Percentiles rank a stretch among this genome's conserved stretches.
These are phyloP conservation scores for Caenorhabditis uteleia DNA, from an alignment of 2,888 invertebrate genomes.

Conservation along the genomic window DNA sequence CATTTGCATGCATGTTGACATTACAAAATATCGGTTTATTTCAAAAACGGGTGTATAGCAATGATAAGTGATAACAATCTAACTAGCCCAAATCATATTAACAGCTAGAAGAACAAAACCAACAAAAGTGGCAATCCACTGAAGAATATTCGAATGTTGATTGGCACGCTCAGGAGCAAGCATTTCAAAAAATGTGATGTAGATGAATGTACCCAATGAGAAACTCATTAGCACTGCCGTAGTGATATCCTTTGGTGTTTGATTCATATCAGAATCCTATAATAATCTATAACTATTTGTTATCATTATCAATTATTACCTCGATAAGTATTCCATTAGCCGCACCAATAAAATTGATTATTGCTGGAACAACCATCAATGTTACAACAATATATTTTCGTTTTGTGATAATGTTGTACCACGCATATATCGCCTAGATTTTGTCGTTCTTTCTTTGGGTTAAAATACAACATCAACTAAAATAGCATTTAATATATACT, in stretches of 20 bases:
- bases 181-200: constrained; percentile 63
- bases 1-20: no score
- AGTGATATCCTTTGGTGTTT: constrained; percentile 47
- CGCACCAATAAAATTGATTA: constrained; percentile 52
- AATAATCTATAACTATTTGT: constrained; percentile 2
- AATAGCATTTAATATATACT: no score
- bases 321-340: constrained; percentile 58
- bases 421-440: no score
- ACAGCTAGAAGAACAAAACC: constrained; percentile 54
- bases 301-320: no score
- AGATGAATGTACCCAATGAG: constrained; percentile 60
- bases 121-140: constrained; percentile 50
- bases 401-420: no score
- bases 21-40: no score
- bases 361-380: constrained; percentile 43
- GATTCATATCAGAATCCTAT: constrained; percentile 47
- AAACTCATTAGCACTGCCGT: constrained; percentile 53
- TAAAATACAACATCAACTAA: no score
- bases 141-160: constrained; percentile 52
- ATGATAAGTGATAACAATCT: no score
- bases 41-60: no score
- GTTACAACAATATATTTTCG: constrained; percentile 42
- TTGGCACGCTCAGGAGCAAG: constrained; percentile 58
- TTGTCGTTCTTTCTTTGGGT: no score
- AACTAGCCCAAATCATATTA: constrained; percentile 46